Base-by-base conservation (phyloP, 2,888 invertebrate species). In the Sinhomidia bicolor region DNA sequence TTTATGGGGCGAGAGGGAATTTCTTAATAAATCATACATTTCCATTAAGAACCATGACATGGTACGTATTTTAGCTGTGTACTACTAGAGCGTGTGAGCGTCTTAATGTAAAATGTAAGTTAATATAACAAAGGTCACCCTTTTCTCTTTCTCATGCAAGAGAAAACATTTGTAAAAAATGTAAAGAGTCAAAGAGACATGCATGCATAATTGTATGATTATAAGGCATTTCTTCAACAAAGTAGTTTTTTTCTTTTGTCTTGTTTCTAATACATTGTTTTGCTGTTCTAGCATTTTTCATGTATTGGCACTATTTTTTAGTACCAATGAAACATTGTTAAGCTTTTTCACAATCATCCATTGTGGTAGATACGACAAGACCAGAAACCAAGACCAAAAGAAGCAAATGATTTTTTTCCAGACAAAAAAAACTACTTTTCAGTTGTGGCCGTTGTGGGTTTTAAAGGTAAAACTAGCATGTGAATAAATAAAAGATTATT, bases 1-100 rank as follows among this genome's bases (percentile, higher is more conserved):
- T 71, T 44, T 71, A 71, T 65, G 29, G n/a, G 32, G 65, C 1
- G 60, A 60, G 68, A 82, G 26, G 14, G 29, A 84, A 57, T 54
- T 41, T 54, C 10, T 78, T 86, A 86, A 87, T 87, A 82, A 87
- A 87, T 87, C 81, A 87, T 87, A 87, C 74, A 87, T 87, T 87
- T 87, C 87, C 87, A 87, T 87, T 87, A 87, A 82, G 81, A 57
- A 74, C 71, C 54, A 71, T 85, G 84, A 85, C 84, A 76, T 62
- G 76, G 47, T 65, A 4, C 10, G 71, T 71, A 44, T 47, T 71
- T 41, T 71, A 44, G 23, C 29, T 29, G 54, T 74, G 5, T n/a
- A n/a, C 26, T 23, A 47, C 51, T 74, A 47, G 1, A 62, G 29
- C 29, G 29, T 29, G 29, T 62, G 29, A 10, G 7, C 9, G 9